Conservation (phyloP, 2,888 invertebrate species). For the Parnassius orleans region DNA sequence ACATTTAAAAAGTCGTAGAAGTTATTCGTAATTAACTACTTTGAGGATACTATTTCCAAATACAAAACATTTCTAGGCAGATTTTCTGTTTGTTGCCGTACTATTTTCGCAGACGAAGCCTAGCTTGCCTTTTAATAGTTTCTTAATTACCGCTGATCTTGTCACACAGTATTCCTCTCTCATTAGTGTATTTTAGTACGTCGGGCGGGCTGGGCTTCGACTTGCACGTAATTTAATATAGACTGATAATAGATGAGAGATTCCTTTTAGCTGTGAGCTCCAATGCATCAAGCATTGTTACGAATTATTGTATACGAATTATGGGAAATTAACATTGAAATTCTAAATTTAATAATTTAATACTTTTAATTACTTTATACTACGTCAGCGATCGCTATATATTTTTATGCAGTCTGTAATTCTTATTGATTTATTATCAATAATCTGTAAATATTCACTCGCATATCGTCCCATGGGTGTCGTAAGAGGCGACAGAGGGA, state of each 20-base stretch:
- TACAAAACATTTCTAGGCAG: conserved; percentile 13
- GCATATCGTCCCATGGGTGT: no score
- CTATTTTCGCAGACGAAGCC: not conserved
- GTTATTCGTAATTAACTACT: not conserved
- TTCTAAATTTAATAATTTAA: no score
- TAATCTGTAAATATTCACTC: no score
- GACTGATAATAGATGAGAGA: conserved; percentile 13
- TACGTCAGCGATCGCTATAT: no score
- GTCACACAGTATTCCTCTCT: conserved; percentile 41
- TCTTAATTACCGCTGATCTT: conserved; percentile 57
- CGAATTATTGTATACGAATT: no score
- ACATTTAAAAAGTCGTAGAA: not conserved
- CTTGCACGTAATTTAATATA: conserved; percentile 20
- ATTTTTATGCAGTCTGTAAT: no score
- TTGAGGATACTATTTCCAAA: conserved; percentile 25
- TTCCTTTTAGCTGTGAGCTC: not conserved
- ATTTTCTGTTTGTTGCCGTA: not conserved
- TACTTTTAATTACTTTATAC: no score
- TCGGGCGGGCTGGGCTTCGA: conserved; percentile 29
- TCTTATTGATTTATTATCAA: no score
- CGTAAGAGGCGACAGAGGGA: no score
- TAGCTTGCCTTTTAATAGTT: conserved; percentile 49
- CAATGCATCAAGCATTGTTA: no score
- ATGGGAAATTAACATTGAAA: no score
- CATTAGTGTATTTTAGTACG: conserved; percentile 44